Base-by-base conservation (phyloP, 2,797 vertebrate genomes). In the Pseudochromis fuscus region DNA sequence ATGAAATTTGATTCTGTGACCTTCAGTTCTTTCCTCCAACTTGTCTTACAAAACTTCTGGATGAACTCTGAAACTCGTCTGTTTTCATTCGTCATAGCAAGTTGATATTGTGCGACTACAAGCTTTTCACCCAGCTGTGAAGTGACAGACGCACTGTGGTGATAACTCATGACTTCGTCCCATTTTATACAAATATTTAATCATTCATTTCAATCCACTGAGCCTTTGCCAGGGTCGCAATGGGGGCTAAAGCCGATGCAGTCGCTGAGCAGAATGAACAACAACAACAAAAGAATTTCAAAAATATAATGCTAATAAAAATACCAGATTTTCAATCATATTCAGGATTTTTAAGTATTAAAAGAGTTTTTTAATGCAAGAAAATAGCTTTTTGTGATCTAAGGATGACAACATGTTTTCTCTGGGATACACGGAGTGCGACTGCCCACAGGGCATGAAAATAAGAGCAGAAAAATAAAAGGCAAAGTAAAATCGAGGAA, bases 401-500 rank as follows among this genome's bases (percentile, higher is more conserved):
- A 10, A 3, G 11, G 8, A 33, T 30, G 33, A 72, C 13, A 45
- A 50, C 3, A 30, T 67, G 27, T 62, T 61, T 65, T 72, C 28
- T 50, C 3, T 18, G 2, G 3, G 52, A 45, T 72, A 67, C 25
- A 42, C 35, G 48, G 8, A 57, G 42, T 21, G 30, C 1, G 21
- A 50, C n/a, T 40, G 24, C 56, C 48, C 46, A 57, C 31, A 9
- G 69, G 2, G 44, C 51, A 31, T 15, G 16, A 57, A 45, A 79
- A 58, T 44, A 2, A 72, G 16, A 64, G 27, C 7, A 56, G 46
- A 15, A 46, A 48, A 30, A 59, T 35, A 30, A 40, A 52, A 68
- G 6, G n/a, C 31, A 30, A 74, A 64, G 38, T 51, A 48, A 46
- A 64, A 73, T 16, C 0, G 23, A 65, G 12, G 25, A 18, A 75